Conservation (phyloP, 2,888 invertebrate genomes). For the Barypeithes pellucidus region DNA sequence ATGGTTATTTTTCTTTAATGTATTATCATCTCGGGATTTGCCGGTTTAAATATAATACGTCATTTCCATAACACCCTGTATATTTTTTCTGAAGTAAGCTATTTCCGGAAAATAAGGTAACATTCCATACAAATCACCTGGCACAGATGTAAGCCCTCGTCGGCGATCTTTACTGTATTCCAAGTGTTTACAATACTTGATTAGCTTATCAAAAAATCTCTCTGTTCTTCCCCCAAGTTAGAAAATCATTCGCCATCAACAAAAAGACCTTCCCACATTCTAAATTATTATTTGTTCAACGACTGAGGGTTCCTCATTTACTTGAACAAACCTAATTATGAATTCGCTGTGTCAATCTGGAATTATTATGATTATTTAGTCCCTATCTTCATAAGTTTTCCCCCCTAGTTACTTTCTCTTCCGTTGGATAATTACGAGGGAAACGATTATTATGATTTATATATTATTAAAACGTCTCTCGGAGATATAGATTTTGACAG, state of each 20-base stretch:
- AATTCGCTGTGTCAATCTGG: conserved; percentile 46
- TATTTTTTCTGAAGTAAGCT: too few species aligned
- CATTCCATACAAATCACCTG: background rate
- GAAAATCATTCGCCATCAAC: conserved; percentile 2
- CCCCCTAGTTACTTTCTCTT: conserved; percentile 4
- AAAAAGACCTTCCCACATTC: conserved; percentile 32
- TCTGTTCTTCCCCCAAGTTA: conserved; percentile 35
- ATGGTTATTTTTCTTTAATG: too few species aligned
- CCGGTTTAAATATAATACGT: too few species aligned
- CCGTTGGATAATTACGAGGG: background rate
- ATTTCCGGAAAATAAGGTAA: too few species aligned
- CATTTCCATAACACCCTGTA: too few species aligned
- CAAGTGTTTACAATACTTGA: conserved; percentile 47
- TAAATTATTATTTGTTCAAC: conserved; percentile 37
- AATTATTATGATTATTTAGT: conserved; percentile 36
- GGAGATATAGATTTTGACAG: background rate
- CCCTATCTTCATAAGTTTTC: conserved; percentile 12
- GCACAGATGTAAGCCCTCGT: background rate
- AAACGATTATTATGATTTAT: conserved; percentile 20
- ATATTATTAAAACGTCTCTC: conserved; percentile 1
- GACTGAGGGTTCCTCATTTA: conserved; percentile 42
- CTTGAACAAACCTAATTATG: conserved; percentile 49
- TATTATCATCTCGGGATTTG: too few species aligned
- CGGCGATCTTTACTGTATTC: background rate
- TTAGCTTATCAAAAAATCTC: conserved; percentile 50